Evolutionary conservation across 2,888 invertebrate species (phyloP), one percentile per base, ranked within the genome.

Genomic region (Cantharis nigra): DNA sequence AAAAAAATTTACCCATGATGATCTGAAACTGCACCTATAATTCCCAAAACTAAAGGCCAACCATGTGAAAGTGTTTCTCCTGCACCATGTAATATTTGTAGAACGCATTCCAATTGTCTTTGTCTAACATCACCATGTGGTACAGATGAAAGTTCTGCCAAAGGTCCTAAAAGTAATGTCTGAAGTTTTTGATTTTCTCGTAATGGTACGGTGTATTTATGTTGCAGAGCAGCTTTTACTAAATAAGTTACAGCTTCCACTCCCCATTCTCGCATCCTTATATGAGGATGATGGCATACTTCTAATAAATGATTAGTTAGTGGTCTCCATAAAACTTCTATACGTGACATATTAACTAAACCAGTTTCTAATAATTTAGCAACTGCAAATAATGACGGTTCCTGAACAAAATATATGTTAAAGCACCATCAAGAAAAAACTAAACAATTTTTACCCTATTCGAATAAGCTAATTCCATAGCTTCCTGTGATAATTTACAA

Each of bases 301-400:
- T 98, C 98, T 69, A 98, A 88, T n/a, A 99, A 91, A 89, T 99
- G 98, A 87, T 96, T 97, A 0, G 98, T 98, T 74, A 99, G 91
- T 0, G 98, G 98, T 81, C 96, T 91, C 99, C 99, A 99, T 82
- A 98, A 92, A 0, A 98, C 96, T 88, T 98, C 97, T 65, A 98
- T 96, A 74, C 99, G 91, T 70, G 95, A 93, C 91, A 99, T 92
- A 89, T 99, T 99, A 0, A 98, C 98, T 78, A 98, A 88, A 0
- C 98, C 98, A 0, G 98, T 98, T 90, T 99, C 99, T n/a, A 99
- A 90, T n/a, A 99, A 90, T 88, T 99, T 99, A 3, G 98, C 98
- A 3, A 99, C 97, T 3, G 98, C 98, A 89, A 99, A 99, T 75
- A 98, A 88, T 0, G 98, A 98, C 0, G 98, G 98, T 86, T 99